Conservation (phyloP, 2,888 invertebrate genomes). For the Zaprionus bogoriensis region DNA sequence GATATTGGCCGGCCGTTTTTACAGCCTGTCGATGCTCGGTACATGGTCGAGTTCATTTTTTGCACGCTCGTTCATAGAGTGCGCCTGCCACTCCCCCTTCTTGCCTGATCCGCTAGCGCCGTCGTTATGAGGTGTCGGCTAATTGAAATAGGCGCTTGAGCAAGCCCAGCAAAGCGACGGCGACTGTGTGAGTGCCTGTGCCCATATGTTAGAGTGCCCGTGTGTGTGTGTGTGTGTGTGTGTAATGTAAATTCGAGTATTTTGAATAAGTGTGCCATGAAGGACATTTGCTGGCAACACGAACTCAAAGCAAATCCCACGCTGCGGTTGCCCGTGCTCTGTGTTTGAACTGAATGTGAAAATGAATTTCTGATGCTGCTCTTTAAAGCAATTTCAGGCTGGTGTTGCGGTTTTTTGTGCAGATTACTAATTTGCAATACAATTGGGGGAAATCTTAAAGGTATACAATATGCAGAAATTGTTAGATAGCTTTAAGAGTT, state of each 20-base stretch:
- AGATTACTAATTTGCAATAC: neutral
- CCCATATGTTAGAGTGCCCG: neutral
- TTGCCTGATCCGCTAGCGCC: neutral
- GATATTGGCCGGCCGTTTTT: conserved; percentile 69
- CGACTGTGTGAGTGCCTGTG: neutral
- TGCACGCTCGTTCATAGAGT: neutral
- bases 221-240: neutral
- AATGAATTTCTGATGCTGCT: neutral
- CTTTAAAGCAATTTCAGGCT: neutral
- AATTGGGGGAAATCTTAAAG: neutral
- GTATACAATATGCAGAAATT: no score
- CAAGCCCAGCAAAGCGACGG: conserved; percentile 8
- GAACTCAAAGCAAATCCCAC: conserved; percentile 34
- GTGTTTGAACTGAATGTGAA: neutral
- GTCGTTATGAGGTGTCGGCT: conserved; percentile 54
- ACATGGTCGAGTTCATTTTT: conserved; percentile 30
- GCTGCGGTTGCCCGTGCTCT: conserved; percentile 16
- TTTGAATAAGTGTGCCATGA: conserved; percentile 57
- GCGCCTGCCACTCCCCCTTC: neutral
- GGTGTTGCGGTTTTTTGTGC: neutral
- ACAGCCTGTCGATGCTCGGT: conserved; percentile 31
- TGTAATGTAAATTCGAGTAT: conserved; percentile 55
- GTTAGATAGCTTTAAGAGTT: no score
- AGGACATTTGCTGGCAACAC: conserved; percentile 25
- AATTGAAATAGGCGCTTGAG: conserved; percentile 60